Percentiles rank a stretch among this genome's conserved stretches.
phyloP scores from a whole-genome alignment of 2,797 vertebrate species.

The Karalla daura region DNA sequence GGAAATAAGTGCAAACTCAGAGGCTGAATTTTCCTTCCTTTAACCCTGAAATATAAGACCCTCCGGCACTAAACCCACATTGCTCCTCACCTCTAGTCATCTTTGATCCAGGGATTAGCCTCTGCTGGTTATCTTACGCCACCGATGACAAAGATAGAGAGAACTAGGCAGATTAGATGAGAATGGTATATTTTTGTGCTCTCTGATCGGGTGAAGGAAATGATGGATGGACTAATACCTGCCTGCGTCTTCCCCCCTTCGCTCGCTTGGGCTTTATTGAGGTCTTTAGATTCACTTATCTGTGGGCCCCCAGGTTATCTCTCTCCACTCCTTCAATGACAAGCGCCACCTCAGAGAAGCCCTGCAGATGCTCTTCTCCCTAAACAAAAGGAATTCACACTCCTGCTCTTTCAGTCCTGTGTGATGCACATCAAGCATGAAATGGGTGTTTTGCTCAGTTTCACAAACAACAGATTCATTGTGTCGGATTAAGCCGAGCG shows the following conservation, averaged over 20 bases:
- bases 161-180: conserved; percentile 68
- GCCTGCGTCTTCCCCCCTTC: conserved; percentile 57
- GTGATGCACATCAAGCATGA: conserved; percentile 20
- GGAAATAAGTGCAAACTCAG: no score
- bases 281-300: conserved; percentile 83
- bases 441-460: not conserved
- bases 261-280: conserved; percentile 73
- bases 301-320: conserved; percentile 67
- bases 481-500: not conserved
- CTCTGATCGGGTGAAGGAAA: conserved; percentile 72
- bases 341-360: conserved; percentile 67
- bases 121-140: conserved; percentile 65
- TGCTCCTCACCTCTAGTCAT: conserved; percentile 36
- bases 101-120: conserved; percentile 55
- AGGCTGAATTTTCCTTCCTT: not conserved
- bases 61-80: conserved; percentile 8
- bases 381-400: conserved; percentile 53
- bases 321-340: conserved; percentile 67
- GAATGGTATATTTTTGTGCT: conserved; percentile 79
- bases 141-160: conserved; percentile 70
- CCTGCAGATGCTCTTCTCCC: conserved; percentile 47
- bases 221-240: conserved; percentile 84
- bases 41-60: conserved; percentile 6
- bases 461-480: conserved; percentile 10
- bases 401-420: not conserved